These are phyloP conservation scores for Teleiodes luculella DNA, from an alignment of 2,888 invertebrate species.

Conservation along the genomic window DNA sequence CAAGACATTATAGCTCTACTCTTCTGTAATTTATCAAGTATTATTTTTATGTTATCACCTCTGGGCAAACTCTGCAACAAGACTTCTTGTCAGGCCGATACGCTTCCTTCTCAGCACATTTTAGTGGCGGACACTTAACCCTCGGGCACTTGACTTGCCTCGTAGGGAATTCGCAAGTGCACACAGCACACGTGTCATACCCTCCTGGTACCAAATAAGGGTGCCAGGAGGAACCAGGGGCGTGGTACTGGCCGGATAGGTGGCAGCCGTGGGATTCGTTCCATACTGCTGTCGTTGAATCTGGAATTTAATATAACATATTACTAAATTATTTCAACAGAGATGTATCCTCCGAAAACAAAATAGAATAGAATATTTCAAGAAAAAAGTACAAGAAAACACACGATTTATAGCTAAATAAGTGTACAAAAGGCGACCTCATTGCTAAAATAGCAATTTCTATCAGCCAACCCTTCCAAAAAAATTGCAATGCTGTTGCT, in stretches of 20 bases:
- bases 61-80: conserved; percentile 89
- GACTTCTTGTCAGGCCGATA: conserved; percentile 86
- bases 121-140: conserved; percentile 84
- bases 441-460: too few species aligned
- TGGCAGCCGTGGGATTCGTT: conserved; percentile 82
- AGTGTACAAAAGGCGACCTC: too few species aligned
- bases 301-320: conserved; percentile 32
- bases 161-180: conserved; percentile 87
- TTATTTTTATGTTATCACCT: conserved; percentile 47
- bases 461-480: too few species aligned
- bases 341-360: too few species aligned
- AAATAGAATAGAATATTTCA: too few species aligned
- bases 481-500: too few species aligned
- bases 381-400: too few species aligned
- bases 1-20: too few species aligned
- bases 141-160: conserved; percentile 88
- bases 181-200: conserved; percentile 94
- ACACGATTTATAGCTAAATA: too few species aligned
- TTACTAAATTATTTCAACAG: background rate
- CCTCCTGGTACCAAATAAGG: conserved; percentile 96
- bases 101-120: conserved; percentile 85
- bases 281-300: conserved; percentile 72
- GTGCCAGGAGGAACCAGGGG: conserved; percentile 93
- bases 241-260: conserved; percentile 89
- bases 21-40: too few species aligned